Evolutionary conservation across 2,797 vertebrate genomes (phyloP), one percentile per base, ranked within the genome.

Genomic region (Arrhamphus sclerolepis): DNA sequence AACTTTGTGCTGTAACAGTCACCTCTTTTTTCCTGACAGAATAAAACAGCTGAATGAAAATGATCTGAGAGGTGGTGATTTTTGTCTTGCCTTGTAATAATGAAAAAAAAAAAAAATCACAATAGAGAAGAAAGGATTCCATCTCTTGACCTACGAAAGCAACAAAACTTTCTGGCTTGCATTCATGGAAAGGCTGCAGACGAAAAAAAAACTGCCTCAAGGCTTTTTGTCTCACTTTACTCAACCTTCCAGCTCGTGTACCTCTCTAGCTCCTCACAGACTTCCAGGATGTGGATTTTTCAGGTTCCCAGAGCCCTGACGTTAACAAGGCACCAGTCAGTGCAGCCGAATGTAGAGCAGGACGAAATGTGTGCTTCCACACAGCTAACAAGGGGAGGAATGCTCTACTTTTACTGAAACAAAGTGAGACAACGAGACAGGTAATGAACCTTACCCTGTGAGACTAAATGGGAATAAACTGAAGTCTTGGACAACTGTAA

Each of bases 351-450:
- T 84, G 55, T 71, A 65, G 72, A 84, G 77, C 70, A 87, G 80
- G 65, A 80, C 77, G 66, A 44, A 63, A 62, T 4, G 4, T 67
- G 49, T 22, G 55, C 22, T 61, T 72, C 63, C 53, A 55, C 40
- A 10, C 72, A 79, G 59, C 78, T 56, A 58, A 72, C 54, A 52
- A 67, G 54, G 46, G 49, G 28, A 59, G 21, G 31, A 31, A 70
- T 66, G 85, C 50, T 79, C 84, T 84, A 85, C 67, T 89, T 90
- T 71, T 8, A 73, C 68, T 66, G 53, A 19, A 48, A 64, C 22
- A 7, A 56, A 69, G 62, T 56, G 41, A 26, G 7, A 72, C 17
- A 0, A 11, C 19, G 11, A 53, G 9, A 40, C 44, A 16, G 9
- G 20, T 5, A 48, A 66, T n/a, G 34, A 26, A n/a, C 10, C 28